Percentiles rank a stretch among this genome's conserved stretches.
phyloP scores from a whole-genome alignment of 2,888 invertebrate species.

The Antheraea assamensis region DNA sequence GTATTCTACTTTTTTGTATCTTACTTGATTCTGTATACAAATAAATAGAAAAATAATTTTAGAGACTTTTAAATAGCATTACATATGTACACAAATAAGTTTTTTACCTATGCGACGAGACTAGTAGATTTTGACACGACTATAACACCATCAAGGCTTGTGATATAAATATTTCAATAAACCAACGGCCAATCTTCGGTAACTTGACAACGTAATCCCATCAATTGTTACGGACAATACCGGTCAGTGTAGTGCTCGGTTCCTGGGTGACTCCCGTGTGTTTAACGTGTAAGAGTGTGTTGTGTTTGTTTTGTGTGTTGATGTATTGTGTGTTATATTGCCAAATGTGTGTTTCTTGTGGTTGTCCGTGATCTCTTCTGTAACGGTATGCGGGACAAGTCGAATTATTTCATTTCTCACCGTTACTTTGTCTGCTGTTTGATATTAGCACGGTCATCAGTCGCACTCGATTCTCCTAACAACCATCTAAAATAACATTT shows the following conservation, averaged over 20 bases:
- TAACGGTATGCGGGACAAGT: not conserved
- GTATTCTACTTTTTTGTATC: too few relatives aligned
- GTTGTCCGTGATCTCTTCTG: not conserved
- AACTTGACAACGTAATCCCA: not conserved
- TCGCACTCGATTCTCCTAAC: not conserved
- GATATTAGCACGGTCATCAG: not conserved
- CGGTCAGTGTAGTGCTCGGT: slow-evolving; percentile 6
- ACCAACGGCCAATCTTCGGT: not conserved
- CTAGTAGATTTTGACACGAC: not conserved
- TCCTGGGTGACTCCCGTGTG: not conserved
- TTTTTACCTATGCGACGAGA: too few relatives aligned
- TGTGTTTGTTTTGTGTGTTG: not conserved
- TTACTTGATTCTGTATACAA: too few relatives aligned
- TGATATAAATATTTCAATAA: not conserved
- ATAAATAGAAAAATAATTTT: too few relatives aligned
- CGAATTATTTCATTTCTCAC: not conserved
- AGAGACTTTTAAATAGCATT: too few relatives aligned
- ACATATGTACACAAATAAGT: too few relatives aligned
- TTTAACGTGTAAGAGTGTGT: not conserved
- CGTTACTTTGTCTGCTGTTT: not conserved
- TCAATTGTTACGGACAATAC: not conserved
- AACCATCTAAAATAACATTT: too few relatives aligned
- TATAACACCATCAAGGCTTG: not conserved
- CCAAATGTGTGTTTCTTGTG: not conserved
- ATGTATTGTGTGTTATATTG: not conserved